Evolutionary conservation across 2,113 vertebrate genomes (phyloP).

Genomic region (Apaloderma vittatum): DNA sequence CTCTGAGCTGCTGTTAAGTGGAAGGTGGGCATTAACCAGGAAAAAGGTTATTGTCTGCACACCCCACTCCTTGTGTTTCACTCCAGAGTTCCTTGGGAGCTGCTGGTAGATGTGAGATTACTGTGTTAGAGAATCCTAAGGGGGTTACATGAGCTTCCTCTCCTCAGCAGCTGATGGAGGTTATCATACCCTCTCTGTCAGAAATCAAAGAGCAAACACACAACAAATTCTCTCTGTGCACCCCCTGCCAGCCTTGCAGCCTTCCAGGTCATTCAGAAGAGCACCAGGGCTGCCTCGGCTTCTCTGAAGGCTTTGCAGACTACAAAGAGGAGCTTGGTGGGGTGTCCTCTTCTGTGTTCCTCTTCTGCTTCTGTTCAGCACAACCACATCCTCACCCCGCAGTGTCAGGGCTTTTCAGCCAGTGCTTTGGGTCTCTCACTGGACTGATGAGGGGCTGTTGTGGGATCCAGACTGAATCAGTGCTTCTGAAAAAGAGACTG

Average conservation of each 20-base stretch:
- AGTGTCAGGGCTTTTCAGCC: no score
- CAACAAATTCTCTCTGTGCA: not conserved
- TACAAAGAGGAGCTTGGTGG: not conserved
- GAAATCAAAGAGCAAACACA: not conserved
- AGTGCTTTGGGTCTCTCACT: not conserved
- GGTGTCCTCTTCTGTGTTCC: not conserved
- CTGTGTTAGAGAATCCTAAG: not conserved
- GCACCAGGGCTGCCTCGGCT: not conserved
- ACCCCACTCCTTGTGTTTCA: not conserved
- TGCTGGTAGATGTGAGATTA: not conserved
- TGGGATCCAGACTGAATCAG: not conserved
- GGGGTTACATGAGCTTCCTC: not conserved
- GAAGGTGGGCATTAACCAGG: not conserved
- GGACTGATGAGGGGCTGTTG: fast-evolving
- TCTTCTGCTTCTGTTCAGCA: not conserved
- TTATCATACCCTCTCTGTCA: not conserved
- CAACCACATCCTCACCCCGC: fast-evolving
- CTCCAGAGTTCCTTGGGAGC: not conserved
- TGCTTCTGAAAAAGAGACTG: not conserved
- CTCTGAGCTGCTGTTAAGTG: not conserved
- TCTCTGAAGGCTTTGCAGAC: not conserved
- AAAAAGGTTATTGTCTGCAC: not conserved
- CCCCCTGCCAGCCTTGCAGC: not conserved
- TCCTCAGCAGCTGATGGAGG: not conserved
- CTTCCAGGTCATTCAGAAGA: not conserved